Evolutionary conservation across 2,888 invertebrate species (phyloP).

Genomic region (Heteromyza rotundicornis): DNA sequence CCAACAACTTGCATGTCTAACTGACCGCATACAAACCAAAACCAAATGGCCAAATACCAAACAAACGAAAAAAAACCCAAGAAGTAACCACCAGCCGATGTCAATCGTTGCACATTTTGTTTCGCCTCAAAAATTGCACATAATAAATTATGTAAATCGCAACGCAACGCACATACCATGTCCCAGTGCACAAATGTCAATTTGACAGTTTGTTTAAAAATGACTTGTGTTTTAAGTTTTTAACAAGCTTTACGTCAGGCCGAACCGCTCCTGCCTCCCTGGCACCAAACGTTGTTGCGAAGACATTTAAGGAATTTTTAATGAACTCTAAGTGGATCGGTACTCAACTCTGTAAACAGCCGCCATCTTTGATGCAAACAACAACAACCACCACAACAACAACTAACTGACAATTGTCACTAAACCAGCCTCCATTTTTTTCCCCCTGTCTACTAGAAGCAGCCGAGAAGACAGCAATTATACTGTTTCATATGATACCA

Average conservation of each 20-base stretch:
- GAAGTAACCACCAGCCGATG: neutral
- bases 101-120: neutral
- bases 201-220: neutral
- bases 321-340: conserved; percentile 36
- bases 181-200: neutral
- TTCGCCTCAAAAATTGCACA: neutral
- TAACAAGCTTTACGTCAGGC: neutral
- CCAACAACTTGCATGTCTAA: neutral
- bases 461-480: neutral
- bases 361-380: neutral
- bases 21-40: neutral
- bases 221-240: neutral
- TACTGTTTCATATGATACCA: neutral
- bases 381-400: no score
- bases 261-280: no score
- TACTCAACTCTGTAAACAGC: neutral
- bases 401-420: conserved; percentile 10
- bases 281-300: conserved; percentile 8
- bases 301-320: conserved; percentile 40
- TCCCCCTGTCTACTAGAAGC: neutral
- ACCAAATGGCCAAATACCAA: neutral
- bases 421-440: conserved; percentile 4
- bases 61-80: neutral
- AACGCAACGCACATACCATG: neutral
- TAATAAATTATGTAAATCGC: neutral